Percentiles rank a stretch among this genome's conserved stretches.
Evolutionary conservation across 2,797 vertebrate species (phyloP).

Genomic region (Coendou prehensilis): DNA sequence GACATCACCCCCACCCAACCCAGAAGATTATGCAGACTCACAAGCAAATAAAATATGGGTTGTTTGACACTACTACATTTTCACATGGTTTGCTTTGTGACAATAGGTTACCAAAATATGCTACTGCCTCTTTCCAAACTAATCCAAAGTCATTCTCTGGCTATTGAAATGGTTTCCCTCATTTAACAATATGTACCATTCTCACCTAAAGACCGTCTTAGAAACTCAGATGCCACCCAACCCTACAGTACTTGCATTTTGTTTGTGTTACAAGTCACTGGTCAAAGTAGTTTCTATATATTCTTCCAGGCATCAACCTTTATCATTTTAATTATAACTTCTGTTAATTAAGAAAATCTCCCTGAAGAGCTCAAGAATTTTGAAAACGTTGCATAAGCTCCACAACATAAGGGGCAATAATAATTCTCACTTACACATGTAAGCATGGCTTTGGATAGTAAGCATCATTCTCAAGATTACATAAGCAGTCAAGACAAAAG

Average conservation of each 20-base stretch:
- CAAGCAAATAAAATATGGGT: background rate
- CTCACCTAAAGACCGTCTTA: background rate
- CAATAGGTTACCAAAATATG: background rate
- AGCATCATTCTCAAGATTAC: constrained; percentile 13
- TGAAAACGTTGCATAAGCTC: background rate
- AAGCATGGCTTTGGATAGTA: background rate
- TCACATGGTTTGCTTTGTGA: background rate
- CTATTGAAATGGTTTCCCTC: background rate
- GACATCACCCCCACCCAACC: background rate
- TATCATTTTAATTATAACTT: background rate
- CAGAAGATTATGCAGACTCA: background rate
- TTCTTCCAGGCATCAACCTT: constrained; percentile 20
- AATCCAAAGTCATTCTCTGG: background rate
- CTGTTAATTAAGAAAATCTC: constrained; percentile 30
- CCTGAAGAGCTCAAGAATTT: background rate
- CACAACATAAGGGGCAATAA: background rate
- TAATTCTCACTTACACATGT: background rate
- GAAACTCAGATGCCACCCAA: background rate
- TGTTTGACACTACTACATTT: background rate
- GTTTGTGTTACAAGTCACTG: constrained; percentile 3
- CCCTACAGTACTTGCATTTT: background rate
- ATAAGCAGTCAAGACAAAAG: constrained; percentile 15
- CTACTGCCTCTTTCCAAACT: background rate
- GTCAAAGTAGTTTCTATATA: background rate
- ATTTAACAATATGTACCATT: background rate